Evolutionary conservation across 2,888 invertebrate species (phyloP).

Genomic region (Eulithis testata): DNA sequence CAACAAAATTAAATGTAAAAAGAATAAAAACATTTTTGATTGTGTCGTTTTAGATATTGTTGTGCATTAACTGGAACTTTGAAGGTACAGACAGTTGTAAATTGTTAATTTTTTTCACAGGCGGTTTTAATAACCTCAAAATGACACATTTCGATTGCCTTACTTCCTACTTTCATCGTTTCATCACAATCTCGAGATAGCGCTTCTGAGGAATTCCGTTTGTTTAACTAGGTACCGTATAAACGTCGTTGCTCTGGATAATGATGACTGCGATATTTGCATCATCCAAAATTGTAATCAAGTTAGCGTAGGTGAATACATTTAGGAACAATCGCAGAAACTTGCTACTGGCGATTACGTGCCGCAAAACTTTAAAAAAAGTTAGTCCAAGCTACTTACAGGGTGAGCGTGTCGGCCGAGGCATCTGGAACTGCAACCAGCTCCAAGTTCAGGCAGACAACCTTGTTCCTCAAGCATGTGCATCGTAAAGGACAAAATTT

Average conservation of each 20-base stretch:
- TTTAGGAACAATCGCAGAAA: slow-evolving; percentile 19
- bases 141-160: not conserved
- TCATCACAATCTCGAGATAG: slow-evolving; percentile 30
- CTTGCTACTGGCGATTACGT: slow-evolving; percentile 41
- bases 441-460: slow-evolving; percentile 66
- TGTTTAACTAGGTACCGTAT: slow-evolving; percentile 16
- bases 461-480: slow-evolving; percentile 61
- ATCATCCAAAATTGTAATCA: no score
- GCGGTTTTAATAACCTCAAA: not conserved
- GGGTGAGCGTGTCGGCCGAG: slow-evolving; percentile 63
- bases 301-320: no score
- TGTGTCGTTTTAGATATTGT: no score
- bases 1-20: no score
- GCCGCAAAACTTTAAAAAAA: slow-evolving; percentile 36
- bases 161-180: slow-evolving; percentile 18
- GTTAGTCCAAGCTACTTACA: slow-evolving; percentile 62
- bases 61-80: no score
- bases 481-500: slow-evolving; percentile 66
- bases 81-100: no score
- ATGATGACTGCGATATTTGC: no score
- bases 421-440: slow-evolving; percentile 61
- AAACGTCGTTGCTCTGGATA: slow-evolving; percentile 6
- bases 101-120: not conserved
- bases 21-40: no score
- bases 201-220: slow-evolving; percentile 22